Evolutionary conservation across 2,888 invertebrate species (phyloP).

Genomic region (Ennomos quercinarius): DNA sequence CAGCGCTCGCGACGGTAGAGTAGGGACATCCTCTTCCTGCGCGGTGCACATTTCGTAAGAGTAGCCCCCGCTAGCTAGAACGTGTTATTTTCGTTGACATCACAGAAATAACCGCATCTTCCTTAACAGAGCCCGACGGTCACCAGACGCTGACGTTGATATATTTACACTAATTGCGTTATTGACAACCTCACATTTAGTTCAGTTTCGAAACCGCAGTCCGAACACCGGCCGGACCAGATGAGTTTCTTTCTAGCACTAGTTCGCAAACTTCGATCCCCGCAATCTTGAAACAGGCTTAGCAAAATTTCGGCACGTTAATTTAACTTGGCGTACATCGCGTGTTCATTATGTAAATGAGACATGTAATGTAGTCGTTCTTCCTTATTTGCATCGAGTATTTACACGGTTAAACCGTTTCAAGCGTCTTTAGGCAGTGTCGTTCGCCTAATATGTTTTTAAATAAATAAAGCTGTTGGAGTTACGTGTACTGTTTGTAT

Average conservation of each 20-base stretch:
- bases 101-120: slow-evolving; percentile 81
- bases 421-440: slow-evolving; percentile 36
- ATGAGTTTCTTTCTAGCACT: slow-evolving; percentile 35
- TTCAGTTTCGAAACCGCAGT: slow-evolving; percentile 62
- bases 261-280: slow-evolving; percentile 22
- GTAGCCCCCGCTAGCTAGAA: slow-evolving; percentile 63
- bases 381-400: slow-evolving; percentile 62
- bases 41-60: slow-evolving; percentile 74
- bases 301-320: slow-evolving; percentile 27
- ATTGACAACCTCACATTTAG: slow-evolving; percentile 77
- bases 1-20: slow-evolving; percentile 41
- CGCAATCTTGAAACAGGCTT: slow-evolving; percentile 13
- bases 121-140: slow-evolving; percentile 70
- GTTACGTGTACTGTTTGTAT: slow-evolving; percentile 7
- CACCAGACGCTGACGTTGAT: slow-evolving; percentile 78
- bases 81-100: slow-evolving; percentile 82
- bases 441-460: slow-evolving; percentile 22
- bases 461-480: slow-evolving; percentile 32
- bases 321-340: slow-evolving; percentile 29
- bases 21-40: slow-evolving; percentile 80
- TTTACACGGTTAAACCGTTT: slow-evolving; percentile 55
- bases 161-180: slow-evolving; percentile 82
- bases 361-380: slow-evolving; percentile 51
- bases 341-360: slow-evolving; percentile 65
- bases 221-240: slow-evolving; percentile 38